A percentile compares a stretch with the other conserved stretches of the same genome.
Evolutionary conservation across 1,140 invertebrate genomes (phyloP).

Genomic region (Wiebesia pumilae): DNA sequence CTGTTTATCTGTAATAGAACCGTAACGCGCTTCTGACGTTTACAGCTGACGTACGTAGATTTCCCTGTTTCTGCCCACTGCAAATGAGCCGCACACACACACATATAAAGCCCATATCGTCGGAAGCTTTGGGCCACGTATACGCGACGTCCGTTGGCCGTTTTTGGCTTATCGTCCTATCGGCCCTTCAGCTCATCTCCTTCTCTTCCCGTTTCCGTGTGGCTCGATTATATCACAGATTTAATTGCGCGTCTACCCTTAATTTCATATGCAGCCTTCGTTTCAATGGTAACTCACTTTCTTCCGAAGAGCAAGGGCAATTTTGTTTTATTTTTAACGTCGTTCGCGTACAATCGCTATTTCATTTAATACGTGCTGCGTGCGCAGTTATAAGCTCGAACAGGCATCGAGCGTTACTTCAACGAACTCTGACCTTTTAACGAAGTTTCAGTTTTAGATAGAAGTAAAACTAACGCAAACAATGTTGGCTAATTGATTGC

Average conservation of each 20-base stretch:
- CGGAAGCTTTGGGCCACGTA: neutral
- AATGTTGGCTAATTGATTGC: too few relatives aligned
- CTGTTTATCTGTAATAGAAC: slow-evolving; percentile 29
- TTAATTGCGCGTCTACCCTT: neutral
- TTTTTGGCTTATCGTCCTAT: slow-evolving; percentile 1
- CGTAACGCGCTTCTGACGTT: slow-evolving; percentile 25
- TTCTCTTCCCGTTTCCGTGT: neutral
- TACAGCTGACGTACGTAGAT: neutral
- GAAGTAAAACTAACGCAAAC: too few relatives aligned
- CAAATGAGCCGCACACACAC: slow-evolving; percentile 25
- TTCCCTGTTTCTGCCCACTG: neutral
- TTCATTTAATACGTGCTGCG: neutral
- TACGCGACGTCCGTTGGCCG: neutral
- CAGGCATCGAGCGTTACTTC: neutral
- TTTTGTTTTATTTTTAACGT: neutral
- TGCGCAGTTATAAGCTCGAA: neutral
- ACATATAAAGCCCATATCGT: neutral
- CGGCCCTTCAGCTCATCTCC: slow-evolving; percentile 13
- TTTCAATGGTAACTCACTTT: neutral
- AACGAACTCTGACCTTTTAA: too few relatives aligned
- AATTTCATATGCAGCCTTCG: neutral
- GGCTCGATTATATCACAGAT: neutral
- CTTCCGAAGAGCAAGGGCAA: neutral
- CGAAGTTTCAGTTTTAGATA: too few relatives aligned
- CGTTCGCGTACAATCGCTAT: neutral